Evolutionary conservation across 2,113 vertebrate genomes (phyloP).

Genomic region (Arenaria interpres): DNA sequence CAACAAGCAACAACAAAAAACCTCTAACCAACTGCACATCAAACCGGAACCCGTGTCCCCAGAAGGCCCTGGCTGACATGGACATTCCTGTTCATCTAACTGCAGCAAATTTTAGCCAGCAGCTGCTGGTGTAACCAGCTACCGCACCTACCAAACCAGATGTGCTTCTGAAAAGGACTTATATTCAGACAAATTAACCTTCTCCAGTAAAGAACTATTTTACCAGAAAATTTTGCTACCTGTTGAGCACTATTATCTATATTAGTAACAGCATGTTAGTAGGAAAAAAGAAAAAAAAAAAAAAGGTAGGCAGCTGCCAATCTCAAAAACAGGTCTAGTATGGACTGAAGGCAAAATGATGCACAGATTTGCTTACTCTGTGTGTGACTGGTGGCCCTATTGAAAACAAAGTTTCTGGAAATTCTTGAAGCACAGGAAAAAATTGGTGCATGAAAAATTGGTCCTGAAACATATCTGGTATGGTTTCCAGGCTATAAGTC

Average conservation of each 20-base stretch:
- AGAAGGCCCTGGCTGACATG: background rate
- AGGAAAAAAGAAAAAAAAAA: background rate
- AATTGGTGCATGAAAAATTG: accelerated
- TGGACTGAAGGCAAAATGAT: background rate
- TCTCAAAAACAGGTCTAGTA: background rate
- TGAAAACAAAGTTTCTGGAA: background rate
- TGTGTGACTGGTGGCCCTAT: background rate
- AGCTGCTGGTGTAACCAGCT: background rate
- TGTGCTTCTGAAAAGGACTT: background rate
- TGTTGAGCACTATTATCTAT: background rate
- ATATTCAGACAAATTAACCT: background rate
- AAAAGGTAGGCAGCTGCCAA: background rate
- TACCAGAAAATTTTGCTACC: background rate
- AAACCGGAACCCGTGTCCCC: background rate
- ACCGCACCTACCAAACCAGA: background rate
- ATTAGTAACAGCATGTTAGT: background rate
- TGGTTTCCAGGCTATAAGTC: background rate
- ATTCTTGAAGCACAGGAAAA: background rate
- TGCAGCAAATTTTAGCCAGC: background rate
- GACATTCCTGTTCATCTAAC: background rate
- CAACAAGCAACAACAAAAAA: background rate
- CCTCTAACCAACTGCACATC: background rate
- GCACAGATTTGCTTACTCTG: background rate
- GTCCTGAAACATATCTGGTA: background rate
- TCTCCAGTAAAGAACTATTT: background rate